Evolutionary conservation across 2,113 vertebrate species (phyloP).

Genomic region (Pimephales promelas): DNA sequence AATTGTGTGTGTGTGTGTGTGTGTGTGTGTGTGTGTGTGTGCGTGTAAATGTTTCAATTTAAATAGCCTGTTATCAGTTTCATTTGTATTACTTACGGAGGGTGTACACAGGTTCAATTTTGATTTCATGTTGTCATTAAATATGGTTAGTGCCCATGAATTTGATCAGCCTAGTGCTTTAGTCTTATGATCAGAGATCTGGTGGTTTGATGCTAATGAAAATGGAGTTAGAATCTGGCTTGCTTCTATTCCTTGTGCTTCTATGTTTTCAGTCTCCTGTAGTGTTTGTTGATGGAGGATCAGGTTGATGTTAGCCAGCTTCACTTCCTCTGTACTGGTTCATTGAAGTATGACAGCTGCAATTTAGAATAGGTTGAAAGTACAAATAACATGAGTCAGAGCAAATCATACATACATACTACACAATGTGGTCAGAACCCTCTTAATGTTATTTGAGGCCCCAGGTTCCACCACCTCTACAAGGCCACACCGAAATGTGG

Average conservation of each 20-base stretch:
- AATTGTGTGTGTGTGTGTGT: too few relatives aligned
- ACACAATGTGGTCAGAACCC: constrained; percentile 21
- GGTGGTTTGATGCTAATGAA: neutral
- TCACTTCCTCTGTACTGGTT: constrained; percentile 21
- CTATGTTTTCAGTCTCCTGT: constrained; percentile 12
- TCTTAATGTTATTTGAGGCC: neutral
- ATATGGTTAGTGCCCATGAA: neutral
- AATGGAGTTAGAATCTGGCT: constrained; percentile 1
- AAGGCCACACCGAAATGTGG: constrained; percentile 35
- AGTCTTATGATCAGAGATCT: neutral
- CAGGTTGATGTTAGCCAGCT: constrained; percentile 37
- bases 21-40: too few relatives aligned
- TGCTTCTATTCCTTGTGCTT: neutral
- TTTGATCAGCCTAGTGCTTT: neutral
- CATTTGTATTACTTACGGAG: neutral
- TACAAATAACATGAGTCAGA: constrained; percentile 51
- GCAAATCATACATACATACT: constrained; percentile 21
- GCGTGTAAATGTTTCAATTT: too few relatives aligned
- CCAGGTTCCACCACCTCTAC: constrained; percentile 32
- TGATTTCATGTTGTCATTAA: neutral
- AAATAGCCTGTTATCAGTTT: too few relatives aligned
- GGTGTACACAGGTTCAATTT: too few relatives aligned
- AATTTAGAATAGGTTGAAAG: constrained; percentile 45
- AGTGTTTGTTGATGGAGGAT: constrained; percentile 2
- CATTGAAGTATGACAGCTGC: constrained; percentile 42